Conservation (phyloP, 2,113 vertebrate species). For the Saguinus midas region DNA sequence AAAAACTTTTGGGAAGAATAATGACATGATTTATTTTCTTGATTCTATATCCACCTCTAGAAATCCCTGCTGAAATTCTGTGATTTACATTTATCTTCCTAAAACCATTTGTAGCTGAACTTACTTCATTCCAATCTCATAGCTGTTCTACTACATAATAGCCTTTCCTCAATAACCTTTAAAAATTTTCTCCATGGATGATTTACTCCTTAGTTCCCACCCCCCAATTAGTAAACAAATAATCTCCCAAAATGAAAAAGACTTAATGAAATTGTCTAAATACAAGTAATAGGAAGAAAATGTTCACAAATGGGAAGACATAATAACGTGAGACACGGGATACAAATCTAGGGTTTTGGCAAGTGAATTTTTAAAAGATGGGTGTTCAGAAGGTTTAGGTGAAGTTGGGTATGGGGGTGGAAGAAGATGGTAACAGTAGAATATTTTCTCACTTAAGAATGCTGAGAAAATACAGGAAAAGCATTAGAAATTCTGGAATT, state of each 20-base stretch:
- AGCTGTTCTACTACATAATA: not conserved
- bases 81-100: not conserved
- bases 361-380: not conserved
- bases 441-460: constrained; percentile 34
- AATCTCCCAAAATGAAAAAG: constrained; percentile 1
- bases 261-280: not conserved
- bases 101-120: not conserved
- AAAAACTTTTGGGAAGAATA: not conserved
- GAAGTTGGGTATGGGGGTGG: not conserved
- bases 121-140: not conserved
- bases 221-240: not conserved
- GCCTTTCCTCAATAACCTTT: not conserved
- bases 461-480: constrained; percentile 44
- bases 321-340: not conserved
- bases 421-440: not conserved
- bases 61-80: not conserved
- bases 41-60: not conserved
- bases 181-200: not conserved
- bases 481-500: constrained; percentile 56
- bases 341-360: not conserved
- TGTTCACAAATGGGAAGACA: not conserved
- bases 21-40: not conserved
- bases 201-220: not conserved
- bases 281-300: not conserved
- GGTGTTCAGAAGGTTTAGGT: not conserved